Evolutionary conservation across 2,113 vertebrate species (phyloP).

Genomic region (Pseudopodoces humilis): DNA sequence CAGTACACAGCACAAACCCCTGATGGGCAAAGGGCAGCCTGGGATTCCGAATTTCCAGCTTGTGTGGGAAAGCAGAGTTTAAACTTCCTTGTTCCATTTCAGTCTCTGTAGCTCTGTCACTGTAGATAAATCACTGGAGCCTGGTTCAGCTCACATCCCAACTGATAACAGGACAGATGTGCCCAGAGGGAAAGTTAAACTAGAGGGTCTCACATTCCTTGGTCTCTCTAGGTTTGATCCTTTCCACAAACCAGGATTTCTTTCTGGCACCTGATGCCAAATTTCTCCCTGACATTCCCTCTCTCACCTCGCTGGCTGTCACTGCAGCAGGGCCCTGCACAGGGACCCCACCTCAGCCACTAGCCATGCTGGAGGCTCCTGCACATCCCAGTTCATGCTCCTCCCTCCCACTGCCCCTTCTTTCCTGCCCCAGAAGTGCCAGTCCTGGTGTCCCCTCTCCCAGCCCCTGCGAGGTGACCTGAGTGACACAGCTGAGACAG

Average conservation of each 20-base stretch:
- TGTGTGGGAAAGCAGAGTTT: not conserved
- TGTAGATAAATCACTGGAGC: not conserved
- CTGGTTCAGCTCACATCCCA: not conserved
- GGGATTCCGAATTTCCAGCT: not conserved
- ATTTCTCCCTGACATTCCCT: not conserved
- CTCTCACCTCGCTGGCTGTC: rapidly evolving
- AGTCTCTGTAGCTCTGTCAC: not conserved
- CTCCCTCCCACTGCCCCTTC: not conserved
- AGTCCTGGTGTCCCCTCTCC: not conserved
- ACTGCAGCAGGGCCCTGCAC: not conserved
- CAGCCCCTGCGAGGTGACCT: not conserved
- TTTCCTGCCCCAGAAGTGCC: not conserved
- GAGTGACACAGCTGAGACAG: not conserved
- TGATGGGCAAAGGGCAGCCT: not conserved
- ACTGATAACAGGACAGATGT: rapidly evolving
- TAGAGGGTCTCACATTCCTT: not conserved
- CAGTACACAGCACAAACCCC: rapidly evolving
- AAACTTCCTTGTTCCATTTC: not conserved
- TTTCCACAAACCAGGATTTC: not conserved
- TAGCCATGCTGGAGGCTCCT: not conserved
- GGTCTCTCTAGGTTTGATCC: not conserved
- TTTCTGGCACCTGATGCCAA: not conserved
- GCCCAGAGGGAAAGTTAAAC: not conserved
- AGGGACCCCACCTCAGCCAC: not conserved
- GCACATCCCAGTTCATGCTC: not conserved